Base-by-base conservation (phyloP, 2,113 vertebrate genomes). In the Cyanoderma ruficeps region DNA sequence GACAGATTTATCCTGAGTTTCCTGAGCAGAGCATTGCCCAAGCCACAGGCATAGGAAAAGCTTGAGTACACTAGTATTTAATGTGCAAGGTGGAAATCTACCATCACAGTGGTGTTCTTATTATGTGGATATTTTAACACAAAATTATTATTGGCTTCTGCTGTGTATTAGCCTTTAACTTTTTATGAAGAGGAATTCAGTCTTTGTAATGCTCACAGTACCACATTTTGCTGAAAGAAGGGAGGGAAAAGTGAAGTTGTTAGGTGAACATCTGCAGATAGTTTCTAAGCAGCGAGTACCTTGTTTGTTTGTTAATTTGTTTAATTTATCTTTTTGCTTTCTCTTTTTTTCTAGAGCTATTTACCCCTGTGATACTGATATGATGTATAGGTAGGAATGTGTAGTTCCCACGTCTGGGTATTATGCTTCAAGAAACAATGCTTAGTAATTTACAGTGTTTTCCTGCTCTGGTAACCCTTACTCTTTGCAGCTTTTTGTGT, bases 91-190 rank as follows among this genome's bases (percentile, higher is more conserved):
- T 91, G 63, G 16, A 30, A 87, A 94, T 95, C 94, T 91, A 78
- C 83, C 74, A 72, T 96, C 90, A 74, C 86, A 93, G 81, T 95
- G 83, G 55, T 89, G 75, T 84, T 95, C 76, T 92, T 96, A 85
- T 81, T 93, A 93, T 60, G 79, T 93, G 77, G 69, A 63, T 92
- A 95, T 96, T 97, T 97, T 97, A 96, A 95, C 94, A 97, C 76
- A 91, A 94, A 97, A 94, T 96, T 97, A 92, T 91, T 96, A 72
- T 70, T 98, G 93, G 71, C 76, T 97, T 97, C 91, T 97, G n/a
- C 80, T 95, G 70, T 92, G 86, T 90, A 71, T 95, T 96, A 57
- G 59, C 83, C 95, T 91, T 97, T 95, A 97, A 93, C 84, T 96
- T 97, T 96, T 93, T 81, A 50, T 89, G 65, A 91, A 97, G 88